These are phyloP conservation scores for Drosophila mettleri DNA, from an alignment of 2,888 invertebrate species.

Conservation along the genomic window DNA sequence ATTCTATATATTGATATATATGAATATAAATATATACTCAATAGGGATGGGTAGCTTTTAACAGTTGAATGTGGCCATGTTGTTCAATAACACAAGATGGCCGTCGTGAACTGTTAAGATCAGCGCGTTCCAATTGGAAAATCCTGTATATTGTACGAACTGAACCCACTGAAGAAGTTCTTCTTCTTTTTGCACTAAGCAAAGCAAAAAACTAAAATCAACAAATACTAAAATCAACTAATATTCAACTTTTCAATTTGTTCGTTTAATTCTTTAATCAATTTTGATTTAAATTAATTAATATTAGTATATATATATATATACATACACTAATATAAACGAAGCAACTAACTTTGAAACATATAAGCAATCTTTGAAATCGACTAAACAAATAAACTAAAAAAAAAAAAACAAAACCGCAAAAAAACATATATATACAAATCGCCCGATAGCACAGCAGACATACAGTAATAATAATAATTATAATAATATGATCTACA, in stretches of 20 bases:
- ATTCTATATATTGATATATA: slow-evolving; percentile 13
- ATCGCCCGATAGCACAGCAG: slow-evolving; percentile 24
- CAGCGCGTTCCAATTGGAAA: slow-evolving; percentile 6
- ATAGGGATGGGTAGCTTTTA: slow-evolving; percentile 12
- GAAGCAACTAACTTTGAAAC: slow-evolving; percentile 79
- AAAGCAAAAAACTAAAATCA: slow-evolving; percentile 39
- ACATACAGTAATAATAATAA: slow-evolving; percentile 38
- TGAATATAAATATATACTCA: slow-evolving; percentile 5
- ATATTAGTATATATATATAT: slow-evolving; percentile 30
- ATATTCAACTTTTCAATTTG: slow-evolving; percentile 51
- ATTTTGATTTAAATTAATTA: slow-evolving; percentile 31
- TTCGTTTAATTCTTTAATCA: slow-evolving; percentile 61
- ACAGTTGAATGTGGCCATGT: background rate
- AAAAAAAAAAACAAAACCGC: slow-evolving; percentile 40
- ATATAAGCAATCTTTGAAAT: slow-evolving; percentile 81
- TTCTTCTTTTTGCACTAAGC: slow-evolving; percentile 75
- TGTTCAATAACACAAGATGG: background rate
- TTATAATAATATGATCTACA: slow-evolving; percentile 48
- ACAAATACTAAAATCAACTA: slow-evolving; percentile 32
- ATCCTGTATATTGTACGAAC: slow-evolving; percentile 67
- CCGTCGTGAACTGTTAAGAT: background rate
- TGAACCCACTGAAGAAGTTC: slow-evolving; percentile 79
- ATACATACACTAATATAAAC: slow-evolving; percentile 43
- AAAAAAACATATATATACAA: slow-evolving; percentile 38
- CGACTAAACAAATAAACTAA: slow-evolving; percentile 59